Base-by-base conservation (phyloP, 2,113 vertebrate species). In the Hydrolagus affinis region DNA sequence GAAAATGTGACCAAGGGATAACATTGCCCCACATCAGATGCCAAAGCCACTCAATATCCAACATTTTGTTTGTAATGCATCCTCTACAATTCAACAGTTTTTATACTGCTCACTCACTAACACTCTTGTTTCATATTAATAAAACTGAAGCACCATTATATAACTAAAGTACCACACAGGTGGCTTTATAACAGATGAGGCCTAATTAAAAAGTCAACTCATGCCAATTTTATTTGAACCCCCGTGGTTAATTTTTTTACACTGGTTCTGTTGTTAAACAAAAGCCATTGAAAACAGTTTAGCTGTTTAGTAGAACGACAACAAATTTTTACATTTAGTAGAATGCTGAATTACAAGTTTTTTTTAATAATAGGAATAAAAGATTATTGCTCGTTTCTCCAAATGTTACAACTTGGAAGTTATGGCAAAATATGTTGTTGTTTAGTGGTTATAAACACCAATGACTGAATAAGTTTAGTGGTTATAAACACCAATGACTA, bases 151-250 rank as follows among this genome's bases (percentile, higher is more conserved):
- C 1, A 44, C 44, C 44, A 44, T 44, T 44, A 44, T 44, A 44
- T 44, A 44, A 44, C 44, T 44, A 44, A 44, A 44, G 44, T 6
- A 44, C 44, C 6, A 44, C 44, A 44, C 44, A 44, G 6, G 44
- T 44, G 44, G 44, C 44, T 44, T n/a, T 32, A 66, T 30, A 83
- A 66, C 66, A 28, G 66, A 23, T 19, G 17, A 83, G 60, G 8
- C 19, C 9, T 59, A 17, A 32, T 83, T 32, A 8, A 28, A 68
- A 32, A 3, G 25, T 30, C 32, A 11, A 19, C 25, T 83, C 59
- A 1, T 44, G 44, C 1, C 15, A 30, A 83, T 66, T 66, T 83
- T 66, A 83, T 66, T 66, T 83, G 78, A 83, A 83, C 78, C 66
- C 78, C 78, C 44, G 15, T 11, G 23, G 28, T 83, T 32, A 83